Percentiles rank a stretch among this genome's conserved stretches.
Evolutionary conservation across 2,888 invertebrate species (phyloP).

Genomic region (Lagria hirta): DNA sequence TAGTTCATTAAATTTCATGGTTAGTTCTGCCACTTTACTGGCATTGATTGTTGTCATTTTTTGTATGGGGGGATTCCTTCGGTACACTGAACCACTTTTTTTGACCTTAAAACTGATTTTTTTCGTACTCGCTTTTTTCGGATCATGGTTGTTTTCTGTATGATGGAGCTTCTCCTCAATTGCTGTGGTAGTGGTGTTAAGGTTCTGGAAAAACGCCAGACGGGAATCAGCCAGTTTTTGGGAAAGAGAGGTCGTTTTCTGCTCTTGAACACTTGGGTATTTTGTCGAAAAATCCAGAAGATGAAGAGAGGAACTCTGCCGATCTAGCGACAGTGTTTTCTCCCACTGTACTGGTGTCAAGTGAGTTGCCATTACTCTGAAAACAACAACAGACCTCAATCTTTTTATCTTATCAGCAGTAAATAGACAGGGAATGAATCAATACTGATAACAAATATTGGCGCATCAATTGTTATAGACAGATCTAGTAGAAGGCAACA

Average conservation of each 20-base stretch:
- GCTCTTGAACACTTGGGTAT: background rate
- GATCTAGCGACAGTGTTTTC: slow-evolving; percentile 33
- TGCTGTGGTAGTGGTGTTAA: slow-evolving; percentile 20
- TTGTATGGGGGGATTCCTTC: slow-evolving; percentile 52
- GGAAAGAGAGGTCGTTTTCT: slow-evolving; percentile 10
- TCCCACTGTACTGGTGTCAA: slow-evolving; percentile 36
- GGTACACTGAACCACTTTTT: slow-evolving; percentile 54
- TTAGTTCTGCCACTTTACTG: slow-evolving; percentile 67
- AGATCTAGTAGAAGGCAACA: too few relatives aligned
- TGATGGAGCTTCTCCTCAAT: slow-evolving; percentile 33
- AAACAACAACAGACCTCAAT: slow-evolving; percentile 22
- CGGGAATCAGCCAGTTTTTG: slow-evolving; percentile 40
- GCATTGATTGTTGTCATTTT: slow-evolving; percentile 58
- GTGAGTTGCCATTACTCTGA: slow-evolving; percentile 32
- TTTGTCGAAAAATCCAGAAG: slow-evolving; percentile 3
- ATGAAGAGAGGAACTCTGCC: slow-evolving; percentile 12
- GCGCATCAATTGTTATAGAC: too few relatives aligned
- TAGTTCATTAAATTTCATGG: slow-evolving; percentile 70
- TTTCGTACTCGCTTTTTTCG: slow-evolving; percentile 52
- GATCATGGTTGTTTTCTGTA: slow-evolving; percentile 23
- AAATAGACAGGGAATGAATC: too few relatives aligned
- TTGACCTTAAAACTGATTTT: slow-evolving; percentile 66
- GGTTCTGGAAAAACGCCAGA: slow-evolving; percentile 37
- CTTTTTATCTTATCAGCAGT: slow-evolving; percentile 32
- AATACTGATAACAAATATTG: too few relatives aligned